A percentile compares a stretch with the other conserved stretches of the same genome.
phyloP scores from a whole-genome alignment of 2,113 vertebrate species.

The Ahaetulla prasina region DNA sequence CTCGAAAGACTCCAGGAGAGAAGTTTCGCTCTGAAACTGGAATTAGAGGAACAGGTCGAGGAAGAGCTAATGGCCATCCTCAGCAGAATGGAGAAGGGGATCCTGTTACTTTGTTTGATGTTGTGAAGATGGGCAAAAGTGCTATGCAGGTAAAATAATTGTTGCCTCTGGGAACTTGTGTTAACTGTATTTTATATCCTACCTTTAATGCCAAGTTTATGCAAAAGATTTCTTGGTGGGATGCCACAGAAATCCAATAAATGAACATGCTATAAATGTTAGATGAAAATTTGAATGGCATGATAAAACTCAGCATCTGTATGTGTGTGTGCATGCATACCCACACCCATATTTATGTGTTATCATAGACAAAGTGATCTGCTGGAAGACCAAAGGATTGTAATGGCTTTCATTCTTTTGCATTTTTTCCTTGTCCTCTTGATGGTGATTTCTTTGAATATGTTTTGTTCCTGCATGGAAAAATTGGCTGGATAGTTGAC shows the following conservation, averaged over 20 bases:
- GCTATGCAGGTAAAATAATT: conserved; percentile 88
- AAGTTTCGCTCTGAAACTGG: conserved; percentile 74
- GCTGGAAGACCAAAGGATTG: background rate
- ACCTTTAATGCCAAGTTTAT: background rate
- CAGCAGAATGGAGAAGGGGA: conserved; percentile 92
- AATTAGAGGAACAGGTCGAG: conserved; percentile 71
- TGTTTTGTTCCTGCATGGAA: background rate
- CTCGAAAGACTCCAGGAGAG: conserved; percentile 84
- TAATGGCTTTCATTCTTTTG: background rate
- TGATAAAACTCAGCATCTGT: background rate
- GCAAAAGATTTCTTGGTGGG: background rate
- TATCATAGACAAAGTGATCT: background rate
- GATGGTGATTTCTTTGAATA: background rate
- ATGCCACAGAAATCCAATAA: background rate
- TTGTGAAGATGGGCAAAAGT: conserved; percentile 93
- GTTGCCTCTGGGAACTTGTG: background rate
- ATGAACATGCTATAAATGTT: background rate
- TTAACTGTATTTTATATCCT: background rate
- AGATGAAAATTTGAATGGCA: background rate
- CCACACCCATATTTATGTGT: background rate
- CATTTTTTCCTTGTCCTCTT: background rate
- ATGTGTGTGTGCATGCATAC: background rate
- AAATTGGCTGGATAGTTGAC: background rate
- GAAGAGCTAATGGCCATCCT: conserved; percentile 88
- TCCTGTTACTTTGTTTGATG: conserved; percentile 91